A percentile compares a stretch with the other conserved stretches of the same genome.
Conservation (phyloP, 2,113 vertebrate species). For the Aythya baeri region DNA sequence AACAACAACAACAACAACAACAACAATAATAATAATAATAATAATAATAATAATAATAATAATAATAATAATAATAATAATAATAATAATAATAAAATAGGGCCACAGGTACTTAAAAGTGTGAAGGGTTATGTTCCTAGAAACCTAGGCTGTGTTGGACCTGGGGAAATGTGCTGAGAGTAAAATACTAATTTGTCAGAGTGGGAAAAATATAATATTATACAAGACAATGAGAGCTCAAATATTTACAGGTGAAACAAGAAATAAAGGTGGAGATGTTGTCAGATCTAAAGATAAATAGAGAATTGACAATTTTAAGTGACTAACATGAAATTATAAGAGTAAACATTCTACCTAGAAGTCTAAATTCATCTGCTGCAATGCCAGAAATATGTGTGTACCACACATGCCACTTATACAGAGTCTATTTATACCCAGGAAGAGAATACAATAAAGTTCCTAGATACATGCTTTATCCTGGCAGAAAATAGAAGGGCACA, state of each 20-base stretch:
- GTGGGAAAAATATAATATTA: slow-evolving; percentile 16
- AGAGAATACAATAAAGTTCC: not conserved
- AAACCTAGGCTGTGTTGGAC: not conserved
- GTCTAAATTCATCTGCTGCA: slow-evolving; percentile 1
- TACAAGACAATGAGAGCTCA: not conserved
- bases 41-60: no score
- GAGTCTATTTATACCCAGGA: not conserved
- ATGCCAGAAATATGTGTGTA: not conserved
- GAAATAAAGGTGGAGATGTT: slow-evolving; percentile 10
- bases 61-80: no score
- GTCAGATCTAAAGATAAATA: slow-evolving; percentile 40
- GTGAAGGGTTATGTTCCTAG: not conserved
- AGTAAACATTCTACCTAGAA: slow-evolving; percentile 23
- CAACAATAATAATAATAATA: no score
- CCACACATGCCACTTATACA: not conserved
- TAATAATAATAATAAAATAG: not conserved
- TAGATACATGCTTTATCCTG: not conserved
- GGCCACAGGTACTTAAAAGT: not conserved
- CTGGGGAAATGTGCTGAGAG: not conserved
- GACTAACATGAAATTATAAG: slow-evolving; percentile 30
- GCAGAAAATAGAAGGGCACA: not conserved
- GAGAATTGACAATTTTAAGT: slow-evolving; percentile 26
- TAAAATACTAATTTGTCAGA: slow-evolving; percentile 2
- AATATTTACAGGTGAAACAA: slow-evolving; percentile 49
- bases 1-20: no score